Base-by-base conservation (phyloP, 2,888 invertebrate genomes). In the Pimpla rufipes region DNA sequence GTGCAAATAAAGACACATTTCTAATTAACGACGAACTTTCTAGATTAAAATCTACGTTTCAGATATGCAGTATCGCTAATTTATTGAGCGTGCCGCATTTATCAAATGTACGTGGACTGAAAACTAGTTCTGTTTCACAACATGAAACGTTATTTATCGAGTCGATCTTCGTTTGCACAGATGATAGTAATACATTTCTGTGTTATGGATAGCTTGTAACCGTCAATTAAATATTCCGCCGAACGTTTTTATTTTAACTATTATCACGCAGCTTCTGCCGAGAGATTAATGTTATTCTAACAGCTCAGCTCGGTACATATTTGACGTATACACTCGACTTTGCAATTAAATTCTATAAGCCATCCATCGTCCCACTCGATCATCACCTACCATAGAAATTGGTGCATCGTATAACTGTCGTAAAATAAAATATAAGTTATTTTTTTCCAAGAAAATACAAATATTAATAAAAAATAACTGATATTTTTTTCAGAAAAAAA, bases 1-100 rank as follows among this genome's bases (percentile, higher is more conserved):
- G 57, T 1, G 2, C 21, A 18, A 37, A 35, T 59, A 37, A 37
- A 59, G 29, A 2, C 29, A 37, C 29, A 6, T 37, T 37, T 6
- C 7, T 16, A 7, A n/a, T n/a, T 59, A n/a, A 0, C 35, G n/a
- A 8, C 7, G 13, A 16, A 37, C n/a, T n/a, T 37, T 35, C 37
- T 1, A 59, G 35, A 59, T 59, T 7, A 16, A 59, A 16, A 59
- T 59, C 2, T 59, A 37, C 7, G 37, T 59, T 37, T 16, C 3
- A 16, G 59, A 70, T 52, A 55, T 70, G 52, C 52, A 18, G n/a
- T 50, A 70, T 35, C n/a, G 21, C 18, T 29, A 47, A 50, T 50
- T 70, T 52, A 37, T 50, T 16, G 18, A 35, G n/a, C n/a, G 29
- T 21, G 13, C 16, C 16, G 1, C 66, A 40, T 66, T n/a, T 21